Percentiles rank a stretch among this genome's conserved stretches.
These are phyloP conservation scores for Meriones psammophilus DNA, from an alignment of 2,797 vertebrate species.

Conservation along the genomic window DNA sequence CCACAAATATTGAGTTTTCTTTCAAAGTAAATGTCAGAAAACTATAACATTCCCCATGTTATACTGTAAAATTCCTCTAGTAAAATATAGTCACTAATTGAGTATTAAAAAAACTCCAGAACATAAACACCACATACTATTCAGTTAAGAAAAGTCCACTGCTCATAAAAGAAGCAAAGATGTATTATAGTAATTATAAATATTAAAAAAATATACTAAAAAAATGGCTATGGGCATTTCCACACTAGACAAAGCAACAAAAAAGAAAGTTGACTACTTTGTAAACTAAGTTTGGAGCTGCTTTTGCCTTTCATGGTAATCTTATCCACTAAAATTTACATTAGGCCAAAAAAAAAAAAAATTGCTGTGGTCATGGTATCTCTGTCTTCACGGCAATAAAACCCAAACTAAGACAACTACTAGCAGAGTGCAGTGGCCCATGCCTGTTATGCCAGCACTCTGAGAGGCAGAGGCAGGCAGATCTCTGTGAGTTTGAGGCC, in stretches of 20 bases:
- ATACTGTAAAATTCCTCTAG: conserved; percentile 50
- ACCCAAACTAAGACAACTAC: too few relatives aligned
- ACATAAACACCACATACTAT: conserved; percentile 44
- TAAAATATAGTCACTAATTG: conserved; percentile 68
- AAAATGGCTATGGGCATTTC: background rate
- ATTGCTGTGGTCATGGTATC: too few relatives aligned
- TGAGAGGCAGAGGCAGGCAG: too few relatives aligned
- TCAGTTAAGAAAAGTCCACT: conserved; percentile 54
- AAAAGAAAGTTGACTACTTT: conserved; percentile 1
- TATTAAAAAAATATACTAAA: background rate
- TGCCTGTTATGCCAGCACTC: too few relatives aligned
- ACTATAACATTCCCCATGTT: conserved; percentile 27
- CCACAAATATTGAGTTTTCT: conserved; percentile 53
- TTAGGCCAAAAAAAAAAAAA: too few relatives aligned
- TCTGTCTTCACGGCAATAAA: too few relatives aligned
- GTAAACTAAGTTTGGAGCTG: conserved; percentile 13
- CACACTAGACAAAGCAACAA: background rate
- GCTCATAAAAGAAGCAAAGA: conserved; percentile 1
- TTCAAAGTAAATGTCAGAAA: conserved; percentile 69
- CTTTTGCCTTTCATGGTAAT: conserved; percentile 9
- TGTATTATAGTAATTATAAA: conserved; percentile 23
- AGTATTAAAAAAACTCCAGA: conserved; percentile 51
- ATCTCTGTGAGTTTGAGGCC: too few relatives aligned
- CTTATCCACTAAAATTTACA: conserved; percentile 10
- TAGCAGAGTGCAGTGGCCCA: too few relatives aligned